Evolutionary conservation across 2,888 invertebrate genomes (phyloP).

Genomic region (Dicranocentrus wangi): DNA sequence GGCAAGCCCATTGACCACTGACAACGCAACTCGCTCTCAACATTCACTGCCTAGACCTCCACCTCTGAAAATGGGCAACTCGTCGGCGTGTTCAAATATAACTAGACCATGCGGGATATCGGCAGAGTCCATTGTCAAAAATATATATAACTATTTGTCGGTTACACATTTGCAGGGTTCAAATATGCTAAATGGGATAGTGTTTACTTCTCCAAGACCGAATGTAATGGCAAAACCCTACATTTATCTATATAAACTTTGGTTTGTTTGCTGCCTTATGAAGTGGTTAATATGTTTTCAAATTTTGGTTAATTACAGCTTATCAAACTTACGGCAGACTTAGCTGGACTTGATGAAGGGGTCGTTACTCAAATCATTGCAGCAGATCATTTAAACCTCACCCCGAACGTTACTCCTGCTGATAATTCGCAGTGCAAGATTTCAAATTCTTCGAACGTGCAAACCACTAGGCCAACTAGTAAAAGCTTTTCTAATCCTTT

Average conservation of each 20-base stretch:
- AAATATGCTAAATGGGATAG: neutral
- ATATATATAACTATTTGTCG: constrained; percentile 19
- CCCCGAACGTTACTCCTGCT: too few species aligned
- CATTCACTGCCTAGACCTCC: constrained; percentile 45
- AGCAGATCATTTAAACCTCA: neutral
- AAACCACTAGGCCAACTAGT: too few species aligned
- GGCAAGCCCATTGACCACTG: neutral
- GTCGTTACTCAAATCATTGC: neutral
- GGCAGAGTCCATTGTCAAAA: constrained; percentile 7
- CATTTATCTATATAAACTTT: neutral
- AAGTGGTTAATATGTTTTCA: too few species aligned
- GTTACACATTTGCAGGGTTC: neutral
- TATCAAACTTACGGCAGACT: constrained; percentile 28
- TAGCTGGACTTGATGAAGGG: constrained; percentile 20
- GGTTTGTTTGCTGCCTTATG: neutral
- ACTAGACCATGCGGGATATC: neutral
- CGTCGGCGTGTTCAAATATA: neutral
- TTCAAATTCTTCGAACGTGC: too few species aligned
- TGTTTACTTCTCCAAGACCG: constrained; percentile 9
- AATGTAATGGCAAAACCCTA: constrained; percentile 18
- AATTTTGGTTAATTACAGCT: too few species aligned
- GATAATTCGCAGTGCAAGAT: too few species aligned
- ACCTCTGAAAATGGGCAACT: constrained; percentile 12
- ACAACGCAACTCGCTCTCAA: neutral
- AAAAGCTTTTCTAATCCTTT: too few species aligned